phyloP scores from a whole-genome alignment of 2,113 vertebrate genomes.

The Lamprologus sp. region DNA sequence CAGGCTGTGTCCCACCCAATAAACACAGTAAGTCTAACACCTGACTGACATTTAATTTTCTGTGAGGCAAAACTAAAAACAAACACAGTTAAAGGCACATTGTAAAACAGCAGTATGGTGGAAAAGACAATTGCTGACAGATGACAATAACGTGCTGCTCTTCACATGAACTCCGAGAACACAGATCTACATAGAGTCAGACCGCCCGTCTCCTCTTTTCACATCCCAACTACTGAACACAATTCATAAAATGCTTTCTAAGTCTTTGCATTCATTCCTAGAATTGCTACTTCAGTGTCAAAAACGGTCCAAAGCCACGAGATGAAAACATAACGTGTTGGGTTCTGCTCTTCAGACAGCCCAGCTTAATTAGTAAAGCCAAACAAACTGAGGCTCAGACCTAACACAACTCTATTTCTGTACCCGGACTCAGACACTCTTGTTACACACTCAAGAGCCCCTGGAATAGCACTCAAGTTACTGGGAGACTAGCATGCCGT shows the following conservation, averaged over 20 bases:
- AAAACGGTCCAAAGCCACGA: neutral
- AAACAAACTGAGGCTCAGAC: slow-evolving; percentile 50
- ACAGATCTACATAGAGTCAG: neutral
- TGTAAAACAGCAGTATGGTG: slow-evolving; percentile 41
- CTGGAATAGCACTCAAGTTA: slow-evolving; percentile 54
- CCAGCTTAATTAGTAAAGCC: slow-evolving; percentile 52
- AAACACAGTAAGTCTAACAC: neutral
- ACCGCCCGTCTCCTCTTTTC: neutral
- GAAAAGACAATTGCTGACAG: slow-evolving; percentile 35
- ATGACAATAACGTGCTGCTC: slow-evolving; percentile 28
- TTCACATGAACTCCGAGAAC: neutral
- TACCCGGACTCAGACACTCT: slow-evolving; percentile 35
- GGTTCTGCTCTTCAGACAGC: slow-evolving; percentile 10
- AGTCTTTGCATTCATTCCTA: neutral
- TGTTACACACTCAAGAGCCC: slow-evolving; percentile 53
- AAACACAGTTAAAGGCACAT: slow-evolving; percentile 3
- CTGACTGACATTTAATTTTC: slow-evolving; percentile 29
- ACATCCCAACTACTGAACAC: slow-evolving; percentile 5
- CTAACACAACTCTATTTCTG: slow-evolving; percentile 64
- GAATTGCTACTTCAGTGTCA: neutral
- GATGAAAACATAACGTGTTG: slow-evolving; percentile 1
- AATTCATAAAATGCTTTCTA: neutral
- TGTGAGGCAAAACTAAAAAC: slow-evolving; percentile 3
- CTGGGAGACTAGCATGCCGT: slow-evolving; percentile 17
- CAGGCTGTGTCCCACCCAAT: neutral